A percentile compares a stretch with the other conserved stretches of the same genome.
These are phyloP conservation scores for Pomacea canaliculata DNA, from an alignment of 2,888 invertebrate species.

Conservation along the genomic window DNA sequence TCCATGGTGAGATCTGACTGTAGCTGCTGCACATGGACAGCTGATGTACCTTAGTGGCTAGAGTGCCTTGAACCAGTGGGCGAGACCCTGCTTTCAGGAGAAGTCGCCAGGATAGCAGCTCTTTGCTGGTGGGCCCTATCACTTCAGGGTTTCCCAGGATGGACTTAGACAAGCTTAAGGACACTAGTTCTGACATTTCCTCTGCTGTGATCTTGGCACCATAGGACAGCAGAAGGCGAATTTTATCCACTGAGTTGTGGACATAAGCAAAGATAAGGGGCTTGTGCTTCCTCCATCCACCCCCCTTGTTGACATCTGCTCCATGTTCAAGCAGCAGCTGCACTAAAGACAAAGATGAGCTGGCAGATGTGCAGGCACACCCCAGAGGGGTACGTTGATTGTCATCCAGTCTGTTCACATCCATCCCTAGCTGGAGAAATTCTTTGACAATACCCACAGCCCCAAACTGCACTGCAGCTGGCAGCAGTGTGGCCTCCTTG, in stretches of 20 bases:
- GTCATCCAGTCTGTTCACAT: constrained; percentile 61
- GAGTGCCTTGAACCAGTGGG: constrained; percentile 46
- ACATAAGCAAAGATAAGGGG: constrained; percentile 62
- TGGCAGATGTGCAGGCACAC: constrained; percentile 52
- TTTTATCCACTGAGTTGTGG: constrained; percentile 62
- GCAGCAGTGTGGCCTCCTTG: constrained; percentile 56
- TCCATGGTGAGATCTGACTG: constrained; percentile 57
- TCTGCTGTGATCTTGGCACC: constrained; percentile 58
- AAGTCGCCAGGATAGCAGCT: constrained; percentile 56
- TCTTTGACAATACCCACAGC: constrained; percentile 51
- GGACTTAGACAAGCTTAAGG: constrained; percentile 58
- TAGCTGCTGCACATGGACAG: constrained; percentile 61
- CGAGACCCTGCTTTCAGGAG: constrained; percentile 56
- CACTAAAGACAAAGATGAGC: constrained; percentile 50
- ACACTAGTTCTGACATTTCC: constrained; percentile 61
- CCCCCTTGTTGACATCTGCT: constrained; percentile 60
- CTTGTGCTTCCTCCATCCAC: constrained; percentile 61
- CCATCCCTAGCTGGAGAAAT: constrained; percentile 58
- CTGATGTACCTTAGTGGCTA: constrained; percentile 51
- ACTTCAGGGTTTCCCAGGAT: constrained; percentile 63
- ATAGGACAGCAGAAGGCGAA: constrained; percentile 57
- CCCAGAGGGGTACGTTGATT: constrained; percentile 60
- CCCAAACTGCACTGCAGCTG: constrained; percentile 57
- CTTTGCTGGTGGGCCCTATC: constrained; percentile 53
- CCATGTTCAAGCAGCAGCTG: constrained; percentile 54